Conservation (phyloP, 2,797 vertebrate genomes). For the Remorina albescens region DNA sequence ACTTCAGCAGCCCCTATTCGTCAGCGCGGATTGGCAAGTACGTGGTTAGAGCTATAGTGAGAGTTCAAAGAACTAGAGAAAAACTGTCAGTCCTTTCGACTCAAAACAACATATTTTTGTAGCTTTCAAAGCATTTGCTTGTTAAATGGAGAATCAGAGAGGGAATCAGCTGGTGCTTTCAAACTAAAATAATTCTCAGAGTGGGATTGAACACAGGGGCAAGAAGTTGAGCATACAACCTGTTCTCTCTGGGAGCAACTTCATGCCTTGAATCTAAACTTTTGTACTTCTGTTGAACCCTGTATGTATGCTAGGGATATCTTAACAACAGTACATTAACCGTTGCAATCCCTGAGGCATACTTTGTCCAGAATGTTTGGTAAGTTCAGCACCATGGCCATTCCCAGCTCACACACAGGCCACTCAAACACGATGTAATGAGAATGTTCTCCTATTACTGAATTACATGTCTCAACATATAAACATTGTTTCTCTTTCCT, state of each 20-base stretch:
- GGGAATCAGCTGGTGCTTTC: not conserved
- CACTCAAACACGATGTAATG: not conserved
- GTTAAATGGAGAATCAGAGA: constrained; percentile 1
- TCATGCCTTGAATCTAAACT: constrained; percentile 26
- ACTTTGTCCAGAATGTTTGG: constrained; percentile 14
- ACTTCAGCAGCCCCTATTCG: constrained; percentile 3
- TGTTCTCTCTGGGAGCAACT: not conserved
- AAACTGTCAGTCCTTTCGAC: constrained; percentile 21
- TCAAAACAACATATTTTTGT: constrained; percentile 22
- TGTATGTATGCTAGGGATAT: not conserved
- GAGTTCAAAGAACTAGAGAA: constrained; percentile 18
- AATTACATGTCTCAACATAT: constrained; percentile 1
- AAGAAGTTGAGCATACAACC: not conserved
- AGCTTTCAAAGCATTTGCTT: constrained; percentile 13
- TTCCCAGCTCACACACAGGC: constrained; percentile 7
- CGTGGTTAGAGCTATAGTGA: not conserved
- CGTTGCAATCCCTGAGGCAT: constrained; percentile 14
- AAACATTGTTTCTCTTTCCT: too few relatives aligned
- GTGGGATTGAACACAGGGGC: not conserved
- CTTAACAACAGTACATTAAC: constrained; percentile 25
- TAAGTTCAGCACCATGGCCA: constrained; percentile 57
- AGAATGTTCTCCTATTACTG: not conserved
- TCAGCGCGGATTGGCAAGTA: constrained; percentile 4
- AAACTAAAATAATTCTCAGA: constrained; percentile 2
- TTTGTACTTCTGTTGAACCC: constrained; percentile 8